These are phyloP conservation scores for Tragopan temminckii DNA, from an alignment of 2,797 vertebrate genomes.

Conservation along the genomic window DNA sequence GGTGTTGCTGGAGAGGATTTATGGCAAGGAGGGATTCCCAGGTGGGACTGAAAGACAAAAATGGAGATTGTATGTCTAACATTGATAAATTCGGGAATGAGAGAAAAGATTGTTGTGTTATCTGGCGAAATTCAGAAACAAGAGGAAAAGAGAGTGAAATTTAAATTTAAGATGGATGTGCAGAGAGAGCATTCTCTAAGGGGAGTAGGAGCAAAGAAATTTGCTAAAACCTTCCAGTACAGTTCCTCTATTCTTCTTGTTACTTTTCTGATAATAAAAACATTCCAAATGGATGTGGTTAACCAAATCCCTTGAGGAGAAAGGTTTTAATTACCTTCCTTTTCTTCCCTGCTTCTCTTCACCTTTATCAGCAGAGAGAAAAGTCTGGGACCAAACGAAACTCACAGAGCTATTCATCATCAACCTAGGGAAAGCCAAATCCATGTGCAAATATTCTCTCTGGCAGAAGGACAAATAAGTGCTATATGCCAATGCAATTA, in stretches of 20 bases:
- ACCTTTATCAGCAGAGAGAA: not conserved
- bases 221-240: not conserved
- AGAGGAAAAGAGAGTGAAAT: not conserved
- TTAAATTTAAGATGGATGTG: not conserved
- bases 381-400: not conserved
- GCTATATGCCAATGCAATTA: not conserved
- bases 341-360: constrained; percentile 13
- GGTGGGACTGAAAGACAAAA: not conserved
- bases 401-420: not conserved
- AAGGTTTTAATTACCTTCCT: constrained; percentile 28
- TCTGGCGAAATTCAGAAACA: constrained; percentile 1
- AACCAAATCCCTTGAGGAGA: not conserved
- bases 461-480: not conserved
- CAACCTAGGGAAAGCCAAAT: not conserved
- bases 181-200: not conserved
- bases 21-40: not conserved
- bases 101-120: not conserved
- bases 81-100: not conserved
- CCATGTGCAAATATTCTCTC: not conserved
- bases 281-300: not conserved
- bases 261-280: constrained; percentile 10
- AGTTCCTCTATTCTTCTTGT: not conserved
- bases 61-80: not conserved
- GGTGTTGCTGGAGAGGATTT: not conserved
- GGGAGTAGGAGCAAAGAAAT: not conserved